A percentile compares a stretch with the other conserved stretches of the same genome.
Evolutionary conservation across 2,888 invertebrate genomes (phyloP).

Genomic region (Netelia fuscicornis): DNA sequence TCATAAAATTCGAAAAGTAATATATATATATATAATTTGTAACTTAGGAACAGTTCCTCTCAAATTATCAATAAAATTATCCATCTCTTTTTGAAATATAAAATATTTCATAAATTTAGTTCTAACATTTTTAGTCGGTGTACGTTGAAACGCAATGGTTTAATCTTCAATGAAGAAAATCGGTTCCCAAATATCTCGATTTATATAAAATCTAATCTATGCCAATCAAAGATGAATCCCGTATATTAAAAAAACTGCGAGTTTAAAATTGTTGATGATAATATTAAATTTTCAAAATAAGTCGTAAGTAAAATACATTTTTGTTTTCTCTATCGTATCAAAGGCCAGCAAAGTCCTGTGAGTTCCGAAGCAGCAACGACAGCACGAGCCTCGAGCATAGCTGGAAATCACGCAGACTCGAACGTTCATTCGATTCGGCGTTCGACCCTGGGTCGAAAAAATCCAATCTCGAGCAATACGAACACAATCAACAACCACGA

Average conservation of each 20-base stretch:
- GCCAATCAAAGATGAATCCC: background rate
- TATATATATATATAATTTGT: no score
- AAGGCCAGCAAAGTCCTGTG: constrained; percentile 92
- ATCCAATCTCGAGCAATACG: constrained; percentile 80
- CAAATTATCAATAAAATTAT: no score
- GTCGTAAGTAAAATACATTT: background rate
- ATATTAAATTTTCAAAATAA: no score
- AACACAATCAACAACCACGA: constrained; percentile 86
- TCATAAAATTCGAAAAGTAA: no score
- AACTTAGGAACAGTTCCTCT: no score
- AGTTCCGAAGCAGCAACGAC: constrained; percentile 94
- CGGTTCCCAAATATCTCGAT: no score
- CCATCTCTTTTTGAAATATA: no score
- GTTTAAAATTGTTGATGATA: background rate
- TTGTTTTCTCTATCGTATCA: constrained; percentile 67
- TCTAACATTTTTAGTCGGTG: no score
- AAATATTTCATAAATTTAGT: no score
- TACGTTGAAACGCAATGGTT: no score
- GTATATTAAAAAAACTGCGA: background rate
- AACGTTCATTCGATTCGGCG: constrained; percentile 87
- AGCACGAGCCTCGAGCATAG: constrained; percentile 90
- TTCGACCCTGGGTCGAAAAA: constrained; percentile 84
- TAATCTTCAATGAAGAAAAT: no score
- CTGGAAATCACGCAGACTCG: constrained; percentile 91
- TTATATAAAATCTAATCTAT: no score